A percentile compares a stretch with the other conserved stretches of the same genome.
phyloP scores from a whole-genome alignment of 1,140 invertebrate genomes.

The Nasonia vitripennis region DNA sequence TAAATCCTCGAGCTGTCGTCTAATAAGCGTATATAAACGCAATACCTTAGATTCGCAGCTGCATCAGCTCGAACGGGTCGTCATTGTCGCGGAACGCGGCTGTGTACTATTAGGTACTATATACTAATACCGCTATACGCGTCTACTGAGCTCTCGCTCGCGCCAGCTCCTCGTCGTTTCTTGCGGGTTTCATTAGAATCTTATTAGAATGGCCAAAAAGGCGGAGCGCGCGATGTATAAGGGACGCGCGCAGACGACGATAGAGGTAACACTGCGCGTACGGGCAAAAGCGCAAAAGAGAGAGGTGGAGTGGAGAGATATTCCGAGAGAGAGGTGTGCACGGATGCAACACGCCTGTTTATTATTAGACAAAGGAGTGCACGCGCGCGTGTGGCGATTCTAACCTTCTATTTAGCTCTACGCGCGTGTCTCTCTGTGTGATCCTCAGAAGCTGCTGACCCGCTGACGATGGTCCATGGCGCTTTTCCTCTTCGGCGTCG shows the following conservation, averaged over 20 bases:
- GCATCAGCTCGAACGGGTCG: neutral
- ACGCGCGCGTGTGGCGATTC: neutral
- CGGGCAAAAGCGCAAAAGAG: neutral
- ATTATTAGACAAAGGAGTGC: neutral
- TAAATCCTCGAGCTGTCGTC: neutral
- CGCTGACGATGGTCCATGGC: neutral
- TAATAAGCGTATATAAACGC: too few species aligned
- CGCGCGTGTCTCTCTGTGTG: neutral
- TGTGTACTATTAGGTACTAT: neutral
- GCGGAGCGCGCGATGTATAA: neutral
- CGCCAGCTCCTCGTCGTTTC: neutral
- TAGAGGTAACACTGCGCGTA: neutral
- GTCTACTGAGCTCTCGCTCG: neutral
- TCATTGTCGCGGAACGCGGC: neutral
- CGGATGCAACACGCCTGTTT: neutral
- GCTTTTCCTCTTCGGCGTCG: too few species aligned
- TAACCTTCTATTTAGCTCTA: neutral
- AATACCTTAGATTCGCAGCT: neutral
- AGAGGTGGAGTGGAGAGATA: neutral
- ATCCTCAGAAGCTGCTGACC: neutral
- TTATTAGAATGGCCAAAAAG: neutral
- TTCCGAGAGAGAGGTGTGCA: neutral
- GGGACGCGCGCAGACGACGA: neutral
- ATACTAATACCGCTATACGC: neutral
- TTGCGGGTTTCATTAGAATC: neutral